These are phyloP conservation scores for Schizotus pectinicornis DNA, from an alignment of 2,888 invertebrate species.

Conservation along the genomic window DNA sequence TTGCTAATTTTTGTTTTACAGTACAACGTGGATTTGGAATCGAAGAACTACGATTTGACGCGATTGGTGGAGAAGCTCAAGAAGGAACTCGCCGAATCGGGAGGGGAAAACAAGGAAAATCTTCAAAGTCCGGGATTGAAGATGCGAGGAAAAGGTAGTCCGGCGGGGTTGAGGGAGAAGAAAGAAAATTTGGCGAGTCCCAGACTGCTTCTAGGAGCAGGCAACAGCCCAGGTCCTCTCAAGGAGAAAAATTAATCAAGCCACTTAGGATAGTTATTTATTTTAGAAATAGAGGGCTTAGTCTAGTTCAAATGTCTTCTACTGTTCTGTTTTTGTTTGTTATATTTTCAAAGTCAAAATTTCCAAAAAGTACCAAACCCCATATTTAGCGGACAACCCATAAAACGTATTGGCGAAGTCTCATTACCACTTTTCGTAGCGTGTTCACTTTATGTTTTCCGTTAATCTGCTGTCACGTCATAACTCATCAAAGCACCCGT, in stretches of 20 bases:
- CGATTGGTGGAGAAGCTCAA: conserved; percentile 58
- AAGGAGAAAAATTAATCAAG: conserved; percentile 56
- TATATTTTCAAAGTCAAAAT: conserved; percentile 6
- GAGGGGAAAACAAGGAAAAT: no score
- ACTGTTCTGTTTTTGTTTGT: neutral
- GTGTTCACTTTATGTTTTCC: no score
- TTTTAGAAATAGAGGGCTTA: neutral
- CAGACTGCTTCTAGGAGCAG: conserved; percentile 49
- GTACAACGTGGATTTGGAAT: conserved; percentile 48
- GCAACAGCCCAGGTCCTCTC: conserved; percentile 58
- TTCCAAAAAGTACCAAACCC: conserved; percentile 8
- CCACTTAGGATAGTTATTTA: neutral
- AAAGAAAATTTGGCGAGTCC: conserved; percentile 61
- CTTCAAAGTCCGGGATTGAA: conserved; percentile 21
- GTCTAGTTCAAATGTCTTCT: neutral
- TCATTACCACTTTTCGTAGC: no score
- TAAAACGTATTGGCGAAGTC: neutral
- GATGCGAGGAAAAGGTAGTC: conserved; percentile 52
- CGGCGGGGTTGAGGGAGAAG: conserved; percentile 50
- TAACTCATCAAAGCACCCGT: no score
- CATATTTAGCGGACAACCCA: conserved; percentile 6
- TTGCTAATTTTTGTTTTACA: conserved; percentile 31
- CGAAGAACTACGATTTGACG: conserved; percentile 47
- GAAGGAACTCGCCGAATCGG: conserved; percentile 44
- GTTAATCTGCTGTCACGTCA: no score